These are phyloP conservation scores for Chrysina gloriosa DNA, from an alignment of 2,888 invertebrate genomes.

Conservation along the genomic window DNA sequence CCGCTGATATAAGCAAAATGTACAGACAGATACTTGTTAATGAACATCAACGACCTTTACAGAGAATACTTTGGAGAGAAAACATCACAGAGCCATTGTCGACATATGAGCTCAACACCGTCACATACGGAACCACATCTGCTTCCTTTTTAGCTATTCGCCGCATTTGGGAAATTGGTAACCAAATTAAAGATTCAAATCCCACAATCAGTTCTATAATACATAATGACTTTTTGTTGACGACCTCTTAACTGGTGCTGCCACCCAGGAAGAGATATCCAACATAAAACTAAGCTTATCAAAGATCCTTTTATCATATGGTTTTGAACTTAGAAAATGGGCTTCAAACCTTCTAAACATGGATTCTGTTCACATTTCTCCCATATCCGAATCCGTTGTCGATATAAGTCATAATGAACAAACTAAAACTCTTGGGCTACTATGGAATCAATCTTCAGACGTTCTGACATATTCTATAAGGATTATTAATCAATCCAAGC, in stretches of 20 bases:
- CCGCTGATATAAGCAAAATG: constrained; percentile 15
- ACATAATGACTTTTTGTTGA: not conserved
- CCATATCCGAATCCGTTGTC: not conserved
- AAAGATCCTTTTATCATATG: not conserved
- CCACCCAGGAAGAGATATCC: not conserved
- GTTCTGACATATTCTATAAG: too few relatives aligned
- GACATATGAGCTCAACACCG: not conserved
- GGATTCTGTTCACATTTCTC: not conserved
- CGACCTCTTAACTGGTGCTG: not conserved
- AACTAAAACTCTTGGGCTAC: too few relatives aligned
- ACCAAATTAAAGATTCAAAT: not conserved
- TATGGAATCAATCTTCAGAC: too few relatives aligned
- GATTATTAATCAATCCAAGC: too few relatives aligned
- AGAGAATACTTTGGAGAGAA: constrained; percentile 4
- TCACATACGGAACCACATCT: not conserved
- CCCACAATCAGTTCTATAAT: too few relatives aligned
- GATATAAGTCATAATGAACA: not conserved
- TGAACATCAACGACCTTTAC: not conserved
- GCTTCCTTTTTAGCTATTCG: constrained; percentile 14
- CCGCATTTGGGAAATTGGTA: not conserved
- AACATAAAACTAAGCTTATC: not conserved
- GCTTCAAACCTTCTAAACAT: not conserved
- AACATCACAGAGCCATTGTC: not conserved
- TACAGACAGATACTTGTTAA: not conserved
- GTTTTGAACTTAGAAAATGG: not conserved